phyloP scores from a whole-genome alignment of 1,140 invertebrate genomes.

The Drosophila tristis region DNA sequence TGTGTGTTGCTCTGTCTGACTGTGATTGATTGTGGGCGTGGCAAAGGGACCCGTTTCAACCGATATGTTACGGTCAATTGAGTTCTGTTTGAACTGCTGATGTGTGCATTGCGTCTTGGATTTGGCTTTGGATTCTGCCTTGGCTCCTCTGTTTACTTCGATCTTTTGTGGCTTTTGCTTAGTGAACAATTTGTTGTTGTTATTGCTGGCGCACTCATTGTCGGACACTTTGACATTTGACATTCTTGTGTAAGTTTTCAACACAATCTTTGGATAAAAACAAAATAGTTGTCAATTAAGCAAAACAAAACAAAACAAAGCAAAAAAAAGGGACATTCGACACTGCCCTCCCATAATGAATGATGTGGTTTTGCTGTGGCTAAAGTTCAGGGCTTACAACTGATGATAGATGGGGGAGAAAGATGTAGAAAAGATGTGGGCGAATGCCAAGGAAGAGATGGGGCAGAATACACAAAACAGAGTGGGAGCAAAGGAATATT shows the following conservation, averaged over 20 bases:
- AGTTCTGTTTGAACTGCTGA: constrained; percentile 61
- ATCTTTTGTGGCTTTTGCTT: constrained; percentile 35
- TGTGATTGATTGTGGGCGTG: constrained; percentile 49
- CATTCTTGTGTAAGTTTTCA: constrained; percentile 58
- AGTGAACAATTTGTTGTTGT: constrained; percentile 37
- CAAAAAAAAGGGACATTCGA: constrained; percentile 21
- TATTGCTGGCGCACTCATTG: not conserved
- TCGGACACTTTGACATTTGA: constrained; percentile 71
- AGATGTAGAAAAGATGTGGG: not conserved
- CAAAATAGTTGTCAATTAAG: constrained; percentile 65
- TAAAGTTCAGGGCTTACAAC: constrained; percentile 46
- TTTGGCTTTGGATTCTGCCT: not conserved
- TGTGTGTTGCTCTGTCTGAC: constrained; percentile 14
- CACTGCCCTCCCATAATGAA: constrained; percentile 40
- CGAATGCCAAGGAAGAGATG: no score
- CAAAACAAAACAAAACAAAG: constrained; percentile 2
- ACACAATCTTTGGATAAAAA: constrained; percentile 39
- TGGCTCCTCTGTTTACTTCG: constrained; percentile 36
- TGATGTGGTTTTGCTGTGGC: constrained; percentile 46
- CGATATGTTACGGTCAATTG: constrained; percentile 60
- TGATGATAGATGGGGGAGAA: constrained; percentile 39
- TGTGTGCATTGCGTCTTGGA: constrained; percentile 54
- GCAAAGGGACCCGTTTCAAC: constrained; percentile 19
- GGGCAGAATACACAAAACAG: no score
- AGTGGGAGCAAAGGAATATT: constrained; percentile 4